phyloP scores from a whole-genome alignment of 1,140 invertebrate genomes.

The Nephila pilipes region DNA sequence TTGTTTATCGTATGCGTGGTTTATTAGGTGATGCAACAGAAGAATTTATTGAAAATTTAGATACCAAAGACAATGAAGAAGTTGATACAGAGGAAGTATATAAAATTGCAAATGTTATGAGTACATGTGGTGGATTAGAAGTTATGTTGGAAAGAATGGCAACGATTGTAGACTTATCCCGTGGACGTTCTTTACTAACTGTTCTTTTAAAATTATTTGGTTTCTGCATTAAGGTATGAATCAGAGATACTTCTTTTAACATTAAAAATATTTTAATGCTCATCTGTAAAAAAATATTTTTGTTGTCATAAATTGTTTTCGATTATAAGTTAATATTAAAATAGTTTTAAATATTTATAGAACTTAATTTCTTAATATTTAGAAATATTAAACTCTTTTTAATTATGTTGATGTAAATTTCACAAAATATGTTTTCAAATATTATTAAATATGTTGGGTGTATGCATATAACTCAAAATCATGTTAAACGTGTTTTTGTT shows the following conservation, averaged over 20 bases:
- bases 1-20: slow-evolving; percentile 98
- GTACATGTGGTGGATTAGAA: slow-evolving; percentile 92
- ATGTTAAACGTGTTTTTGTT: no score
- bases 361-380: no score
- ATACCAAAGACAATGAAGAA: slow-evolving; percentile 92
- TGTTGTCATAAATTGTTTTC: no score
- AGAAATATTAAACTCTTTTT: no score
- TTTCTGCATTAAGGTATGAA: slow-evolving; percentile 88
- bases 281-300: no score
- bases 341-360: no score
- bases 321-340: no score
- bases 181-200: slow-evolving; percentile 89
- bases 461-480: no score
- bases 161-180: slow-evolving; percentile 86
- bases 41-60: slow-evolving; percentile 97
- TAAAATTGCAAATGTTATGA: slow-evolving; percentile 88
- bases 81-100: slow-evolving; percentile 97
- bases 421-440: no score
- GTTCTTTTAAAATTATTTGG: slow-evolving; percentile 92
- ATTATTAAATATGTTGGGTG: no score
- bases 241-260: not conserved
- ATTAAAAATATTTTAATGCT: no score
- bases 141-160: slow-evolving; percentile 86
- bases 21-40: slow-evolving; percentile 98
- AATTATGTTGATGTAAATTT: no score